Percentiles rank a stretch among this genome's conserved stretches.
These are phyloP conservation scores for Phyllostomus hastatus DNA, from an alignment of 2,113 vertebrate species.

Conservation along the genomic window DNA sequence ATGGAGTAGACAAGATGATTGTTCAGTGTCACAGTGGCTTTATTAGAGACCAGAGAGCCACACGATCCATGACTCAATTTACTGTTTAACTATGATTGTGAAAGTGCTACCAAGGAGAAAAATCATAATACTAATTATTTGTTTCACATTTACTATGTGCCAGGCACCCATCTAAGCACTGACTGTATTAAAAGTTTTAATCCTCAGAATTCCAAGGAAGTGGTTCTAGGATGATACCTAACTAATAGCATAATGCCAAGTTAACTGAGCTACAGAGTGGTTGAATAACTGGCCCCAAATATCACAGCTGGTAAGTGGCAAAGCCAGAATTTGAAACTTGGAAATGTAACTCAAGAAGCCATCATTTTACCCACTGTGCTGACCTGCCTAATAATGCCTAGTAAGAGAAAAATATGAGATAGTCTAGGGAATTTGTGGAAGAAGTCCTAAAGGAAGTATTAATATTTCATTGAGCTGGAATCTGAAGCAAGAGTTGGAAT, in stretches of 20 bases:
- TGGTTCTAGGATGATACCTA: background rate
- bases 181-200: background rate
- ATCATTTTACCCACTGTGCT: background rate
- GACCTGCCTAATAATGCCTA: background rate
- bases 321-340: background rate
- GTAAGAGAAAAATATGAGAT: background rate
- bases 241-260: background rate
- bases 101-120: background rate
- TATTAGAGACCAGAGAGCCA: background rate
- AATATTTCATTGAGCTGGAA: background rate
- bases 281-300: background rate
- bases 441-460: background rate
- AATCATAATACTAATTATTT: background rate
- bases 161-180: background rate
- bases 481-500: background rate
- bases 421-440: background rate
- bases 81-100: background rate
- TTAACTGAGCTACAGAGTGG: background rate
- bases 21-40: background rate
- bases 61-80: background rate
- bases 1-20: background rate
- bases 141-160: background rate
- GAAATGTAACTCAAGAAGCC: background rate
- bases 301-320: background rate
- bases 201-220: background rate